Conservation (phyloP, 2,113 vertebrate genomes). For the Hoplias malabaricus region DNA sequence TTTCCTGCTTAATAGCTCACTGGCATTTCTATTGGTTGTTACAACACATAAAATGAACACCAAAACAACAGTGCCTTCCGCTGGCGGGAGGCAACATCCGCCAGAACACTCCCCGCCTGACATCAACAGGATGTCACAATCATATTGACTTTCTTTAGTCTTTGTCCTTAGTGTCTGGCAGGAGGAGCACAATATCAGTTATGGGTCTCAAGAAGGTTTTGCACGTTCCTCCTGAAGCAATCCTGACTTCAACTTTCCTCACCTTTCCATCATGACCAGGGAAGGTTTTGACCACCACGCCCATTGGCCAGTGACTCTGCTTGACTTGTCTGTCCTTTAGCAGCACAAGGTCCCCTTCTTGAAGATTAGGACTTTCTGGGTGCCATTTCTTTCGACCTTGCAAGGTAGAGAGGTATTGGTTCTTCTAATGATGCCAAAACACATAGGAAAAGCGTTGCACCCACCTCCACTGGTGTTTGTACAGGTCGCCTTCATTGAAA, state of each 20-base stretch:
- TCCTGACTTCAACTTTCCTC: slow-evolving; percentile 3
- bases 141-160: too few species aligned
- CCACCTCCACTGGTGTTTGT: too few species aligned
- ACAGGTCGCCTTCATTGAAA: too few species aligned
- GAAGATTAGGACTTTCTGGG: background rate
- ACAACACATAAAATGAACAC: background rate
- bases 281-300: background rate
- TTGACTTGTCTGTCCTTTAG: background rate
- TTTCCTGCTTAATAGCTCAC: background rate
- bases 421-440: too few species aligned
- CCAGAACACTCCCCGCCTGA: background rate
- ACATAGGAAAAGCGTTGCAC: too few species aligned
- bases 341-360: slow-evolving; percentile 14
- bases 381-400: too few species aligned
- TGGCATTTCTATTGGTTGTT: too few species aligned
- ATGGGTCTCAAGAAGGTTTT: too few species aligned
- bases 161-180: too few species aligned
- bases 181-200: too few species aligned
- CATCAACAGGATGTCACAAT: too few species aligned
- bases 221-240: background rate
- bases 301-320: slow-evolving; percentile 3
- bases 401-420: too few species aligned
- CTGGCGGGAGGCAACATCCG: background rate
- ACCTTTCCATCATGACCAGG: background rate
- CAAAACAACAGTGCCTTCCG: background rate